phyloP scores from a whole-genome alignment of 2,797 vertebrate genomes.

The Eptatretus atami region DNA sequence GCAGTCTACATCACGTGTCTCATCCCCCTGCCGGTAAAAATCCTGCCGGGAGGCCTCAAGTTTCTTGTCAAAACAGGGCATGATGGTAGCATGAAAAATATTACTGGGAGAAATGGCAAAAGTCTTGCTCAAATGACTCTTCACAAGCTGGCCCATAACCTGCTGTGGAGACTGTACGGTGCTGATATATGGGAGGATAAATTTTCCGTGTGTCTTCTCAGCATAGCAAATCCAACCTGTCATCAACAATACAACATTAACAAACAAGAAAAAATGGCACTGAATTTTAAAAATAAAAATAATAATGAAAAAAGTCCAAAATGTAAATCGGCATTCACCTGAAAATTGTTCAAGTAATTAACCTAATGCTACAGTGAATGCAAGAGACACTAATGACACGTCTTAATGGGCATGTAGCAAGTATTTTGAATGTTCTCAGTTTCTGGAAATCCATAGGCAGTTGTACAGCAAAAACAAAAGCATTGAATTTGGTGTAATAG shows the following conservation, averaged over 20 bases:
- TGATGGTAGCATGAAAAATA: slow-evolving; percentile 59
- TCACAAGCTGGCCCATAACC: slow-evolving; percentile 73
- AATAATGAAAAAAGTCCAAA: no score
- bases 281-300: no score
- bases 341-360: no score
- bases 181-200: slow-evolving; percentile 58
- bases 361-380: no score
- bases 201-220: slow-evolving; percentile 65
- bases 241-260: neutral
- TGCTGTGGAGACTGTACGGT: slow-evolving; percentile 63
- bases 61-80: slow-evolving; percentile 96
- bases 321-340: no score
- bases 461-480: no score
- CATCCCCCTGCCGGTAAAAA: slow-evolving; percentile 30
- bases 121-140: slow-evolving; percentile 22
- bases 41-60: slow-evolving; percentile 68
- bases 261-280: no score
- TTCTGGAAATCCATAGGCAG: no score
- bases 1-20: slow-evolving; percentile 70
- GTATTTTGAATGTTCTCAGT: no score
- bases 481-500: no score
- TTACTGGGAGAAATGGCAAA: slow-evolving; percentile 16
- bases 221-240: slow-evolving; percentile 93
- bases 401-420: no score
- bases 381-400: no score